A percentile compares a stretch with the other conserved stretches of the same genome.
phyloP scores from a whole-genome alignment of 2,888 invertebrate species.

The Diploptera punctata region DNA sequence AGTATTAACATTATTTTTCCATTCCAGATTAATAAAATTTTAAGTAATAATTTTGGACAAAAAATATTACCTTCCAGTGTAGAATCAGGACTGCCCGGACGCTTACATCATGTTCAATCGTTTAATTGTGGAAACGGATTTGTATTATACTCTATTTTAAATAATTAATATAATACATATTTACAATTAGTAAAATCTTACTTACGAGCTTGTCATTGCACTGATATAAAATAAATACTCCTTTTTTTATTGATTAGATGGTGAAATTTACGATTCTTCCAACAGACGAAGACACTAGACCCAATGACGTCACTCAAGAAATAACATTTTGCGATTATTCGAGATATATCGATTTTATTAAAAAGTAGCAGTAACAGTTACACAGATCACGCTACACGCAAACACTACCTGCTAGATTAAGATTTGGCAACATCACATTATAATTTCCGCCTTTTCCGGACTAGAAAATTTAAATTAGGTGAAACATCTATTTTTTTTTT shows the following conservation, averaged over 20 bases:
- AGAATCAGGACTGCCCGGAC: neutral
- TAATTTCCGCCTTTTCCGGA: too few relatives aligned
- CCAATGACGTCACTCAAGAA: neutral
- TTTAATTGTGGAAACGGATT: neutral
- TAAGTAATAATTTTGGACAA: too few relatives aligned
- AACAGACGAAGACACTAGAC: neutral
- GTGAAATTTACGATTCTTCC: neutral
- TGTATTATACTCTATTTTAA: neutral
- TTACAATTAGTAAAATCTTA: neutral
- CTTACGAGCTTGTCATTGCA: conserved; percentile 9
- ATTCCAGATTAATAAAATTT: too few relatives aligned
- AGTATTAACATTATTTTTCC: too few relatives aligned
- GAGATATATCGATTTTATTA: conserved; percentile 11
- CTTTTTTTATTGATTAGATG: conserved; percentile 7
- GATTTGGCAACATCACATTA: too few relatives aligned
- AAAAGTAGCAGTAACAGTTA: too few relatives aligned
- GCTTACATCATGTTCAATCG: neutral
- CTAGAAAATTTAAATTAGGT: too few relatives aligned
- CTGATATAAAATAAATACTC: neutral
- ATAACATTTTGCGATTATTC: neutral
- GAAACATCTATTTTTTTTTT: too few relatives aligned
- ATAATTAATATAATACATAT: neutral
- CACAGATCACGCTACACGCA: too few relatives aligned
- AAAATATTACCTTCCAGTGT: too few relatives aligned
- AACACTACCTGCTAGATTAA: too few relatives aligned